Evolutionary conservation across 2,113 vertebrate species (phyloP).

Genomic region (Campylorhamphus procurvoides): DNA sequence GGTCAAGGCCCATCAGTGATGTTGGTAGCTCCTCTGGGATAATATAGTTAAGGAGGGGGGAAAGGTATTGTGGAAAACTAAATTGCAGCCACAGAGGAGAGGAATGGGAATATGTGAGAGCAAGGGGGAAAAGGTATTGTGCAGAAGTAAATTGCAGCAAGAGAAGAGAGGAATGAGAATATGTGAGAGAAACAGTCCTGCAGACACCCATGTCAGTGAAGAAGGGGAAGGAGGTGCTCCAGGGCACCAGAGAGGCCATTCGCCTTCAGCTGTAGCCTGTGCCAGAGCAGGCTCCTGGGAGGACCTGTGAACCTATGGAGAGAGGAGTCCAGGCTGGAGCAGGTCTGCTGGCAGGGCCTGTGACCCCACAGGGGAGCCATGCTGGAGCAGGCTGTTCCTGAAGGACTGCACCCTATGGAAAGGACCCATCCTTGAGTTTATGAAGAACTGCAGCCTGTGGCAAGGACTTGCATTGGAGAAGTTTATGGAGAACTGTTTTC

Average conservation of each 20-base stretch:
- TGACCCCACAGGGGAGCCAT: neutral
- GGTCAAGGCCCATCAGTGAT: neutral
- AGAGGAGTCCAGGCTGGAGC: neutral
- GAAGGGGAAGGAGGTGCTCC: neutral
- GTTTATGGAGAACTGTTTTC: neutral
- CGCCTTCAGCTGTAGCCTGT: neutral
- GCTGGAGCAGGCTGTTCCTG: neutral
- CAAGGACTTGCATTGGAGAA: rapidly evolving
- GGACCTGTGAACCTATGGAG: neutral
- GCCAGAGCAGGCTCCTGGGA: neutral
- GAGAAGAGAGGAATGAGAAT: neutral
- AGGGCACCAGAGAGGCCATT: neutral
- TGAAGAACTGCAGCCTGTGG: neutral
- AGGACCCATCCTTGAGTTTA: neutral
- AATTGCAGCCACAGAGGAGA: neutral
- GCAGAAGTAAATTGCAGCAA: neutral
- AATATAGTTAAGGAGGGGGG: too few species aligned
- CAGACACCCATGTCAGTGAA: neutral
- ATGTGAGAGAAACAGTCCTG: neutral
- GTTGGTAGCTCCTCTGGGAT: too few species aligned
- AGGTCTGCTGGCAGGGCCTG: too few species aligned
- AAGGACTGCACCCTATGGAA: too few species aligned
- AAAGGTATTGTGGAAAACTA: neutral
- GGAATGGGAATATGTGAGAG: neutral
- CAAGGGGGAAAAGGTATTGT: neutral